A percentile compares a stretch with the other conserved stretches of the same genome.
These are phyloP conservation scores for Chelonoidis abingdonii DNA, from an alignment of 2,113 vertebrate species.

Conservation along the genomic window DNA sequence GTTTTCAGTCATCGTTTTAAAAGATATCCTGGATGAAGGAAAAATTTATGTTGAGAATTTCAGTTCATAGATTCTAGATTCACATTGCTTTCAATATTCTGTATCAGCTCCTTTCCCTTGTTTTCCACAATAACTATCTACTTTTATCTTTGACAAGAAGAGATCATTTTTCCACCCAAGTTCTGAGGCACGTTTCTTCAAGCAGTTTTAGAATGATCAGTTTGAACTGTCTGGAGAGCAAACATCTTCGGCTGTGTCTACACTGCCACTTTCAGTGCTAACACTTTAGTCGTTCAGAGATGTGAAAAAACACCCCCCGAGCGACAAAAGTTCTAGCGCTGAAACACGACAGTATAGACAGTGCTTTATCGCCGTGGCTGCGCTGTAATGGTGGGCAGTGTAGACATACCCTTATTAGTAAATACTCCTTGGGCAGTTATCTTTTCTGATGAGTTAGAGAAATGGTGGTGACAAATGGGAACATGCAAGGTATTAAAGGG, in stretches of 20 bases:
- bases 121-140: not conserved
- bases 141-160: not conserved
- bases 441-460: conserved; percentile 24
- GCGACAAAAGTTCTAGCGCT: too few relatives aligned
- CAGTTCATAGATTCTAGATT: not conserved
- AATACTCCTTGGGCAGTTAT: conserved; percentile 11
- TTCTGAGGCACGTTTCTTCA: conserved; percentile 50
- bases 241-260: not conserved
- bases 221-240: conserved; percentile 57
- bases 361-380: too few relatives aligned
- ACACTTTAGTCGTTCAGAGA: too few relatives aligned
- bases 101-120: not conserved
- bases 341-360: too few relatives aligned
- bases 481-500: not conserved
- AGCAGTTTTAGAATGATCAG: conserved; percentile 37
- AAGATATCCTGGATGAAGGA: not conserved
- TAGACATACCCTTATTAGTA: not conserved
- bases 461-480: conserved; percentile 8
- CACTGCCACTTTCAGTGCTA: too few relatives aligned
- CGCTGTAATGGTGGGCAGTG: too few relatives aligned
- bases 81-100: not conserved
- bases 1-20: not conserved
- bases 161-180: conserved; percentile 14
- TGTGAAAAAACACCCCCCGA: too few relatives aligned
- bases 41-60: not conserved